Evolutionary conservation across 2,888 invertebrate genomes (phyloP).

Genomic region (Tyria jacobaeae): DNA sequence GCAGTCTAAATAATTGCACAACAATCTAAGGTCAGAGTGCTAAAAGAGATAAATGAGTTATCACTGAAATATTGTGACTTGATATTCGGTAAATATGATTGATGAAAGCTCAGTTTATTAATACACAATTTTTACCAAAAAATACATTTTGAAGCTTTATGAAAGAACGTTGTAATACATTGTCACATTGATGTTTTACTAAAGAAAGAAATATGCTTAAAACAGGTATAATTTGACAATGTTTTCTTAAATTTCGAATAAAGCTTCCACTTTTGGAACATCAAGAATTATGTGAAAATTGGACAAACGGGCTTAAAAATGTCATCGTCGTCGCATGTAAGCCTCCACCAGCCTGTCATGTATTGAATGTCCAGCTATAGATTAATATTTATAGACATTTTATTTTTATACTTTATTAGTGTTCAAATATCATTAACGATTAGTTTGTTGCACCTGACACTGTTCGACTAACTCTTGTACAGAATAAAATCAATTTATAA

Average conservation of each 20-base stretch:
- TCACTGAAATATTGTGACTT: slow-evolving; percentile 28
- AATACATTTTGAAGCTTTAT: too few relatives aligned
- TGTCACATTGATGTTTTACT: too few relatives aligned
- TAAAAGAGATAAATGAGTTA: slow-evolving; percentile 36
- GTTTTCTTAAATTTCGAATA: background rate
- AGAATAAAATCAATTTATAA: slow-evolving; percentile 53
- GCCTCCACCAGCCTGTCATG: slow-evolving; percentile 52
- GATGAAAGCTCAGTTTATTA: slow-evolving; percentile 5
- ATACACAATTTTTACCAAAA: too few relatives aligned
- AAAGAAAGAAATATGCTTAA: too few relatives aligned
- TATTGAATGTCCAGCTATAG: slow-evolving; percentile 74
- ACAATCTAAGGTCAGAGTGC: slow-evolving; percentile 40
- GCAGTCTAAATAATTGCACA: slow-evolving; percentile 39
- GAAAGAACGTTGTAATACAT: too few relatives aligned
- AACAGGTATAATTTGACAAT: background rate
- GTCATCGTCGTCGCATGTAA: slow-evolving; percentile 58
- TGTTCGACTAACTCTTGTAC: slow-evolving; percentile 45
- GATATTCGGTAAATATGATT: slow-evolving; percentile 31
- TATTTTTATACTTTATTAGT: slow-evolving; percentile 80
- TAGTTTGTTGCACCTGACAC: slow-evolving; percentile 73
- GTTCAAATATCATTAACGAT: slow-evolving; percentile 82
- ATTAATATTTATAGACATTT: slow-evolving; percentile 82
- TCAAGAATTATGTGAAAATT: background rate
- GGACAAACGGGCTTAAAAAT: background rate
- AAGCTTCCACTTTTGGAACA: background rate